Percentiles rank a stretch among this genome's conserved stretches.
Conservation (phyloP, 2,888 invertebrate genomes). For the Pediacus dermestoides region DNA sequence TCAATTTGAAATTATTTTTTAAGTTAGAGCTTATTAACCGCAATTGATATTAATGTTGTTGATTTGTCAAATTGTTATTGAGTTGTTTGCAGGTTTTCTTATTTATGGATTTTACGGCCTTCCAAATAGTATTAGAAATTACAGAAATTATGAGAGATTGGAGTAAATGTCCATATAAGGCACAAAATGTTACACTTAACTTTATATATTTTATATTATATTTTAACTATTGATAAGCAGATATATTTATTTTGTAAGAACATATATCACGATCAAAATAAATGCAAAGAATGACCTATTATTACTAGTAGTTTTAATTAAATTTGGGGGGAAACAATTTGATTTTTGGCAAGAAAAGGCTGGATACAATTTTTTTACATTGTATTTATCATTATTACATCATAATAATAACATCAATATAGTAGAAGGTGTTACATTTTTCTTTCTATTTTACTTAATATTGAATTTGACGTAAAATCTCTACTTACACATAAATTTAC, state of each 20-base stretch:
- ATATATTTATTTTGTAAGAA: constrained; percentile 16
- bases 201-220: constrained; percentile 13
- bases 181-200: constrained; percentile 6
- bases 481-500: too few relatives aligned
- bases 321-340: too few relatives aligned
- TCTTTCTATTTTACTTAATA: too few relatives aligned
- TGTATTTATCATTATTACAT: too few relatives aligned
- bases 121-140: constrained; percentile 47
- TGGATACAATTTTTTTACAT: too few relatives aligned
- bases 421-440: too few relatives aligned
- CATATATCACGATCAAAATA: too few relatives aligned
- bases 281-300: too few relatives aligned
- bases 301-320: too few relatives aligned
- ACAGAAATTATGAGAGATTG: constrained; percentile 45
- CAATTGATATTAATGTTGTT: constrained; percentile 6
- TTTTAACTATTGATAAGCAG: constrained; percentile 5
- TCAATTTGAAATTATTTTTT: not conserved
- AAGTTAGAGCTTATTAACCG: constrained; percentile 3
- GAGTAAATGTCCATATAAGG: constrained; percentile 29
- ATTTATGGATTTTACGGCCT: constrained; percentile 72
- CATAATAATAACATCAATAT: too few relatives aligned
- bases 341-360: too few relatives aligned
- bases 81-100: constrained; percentile 56
- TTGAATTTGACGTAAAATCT: too few relatives aligned
- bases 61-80: constrained; percentile 14